These are phyloP conservation scores for Troides helena DNA, from an alignment of 2,888 invertebrate species.

Conservation along the genomic window DNA sequence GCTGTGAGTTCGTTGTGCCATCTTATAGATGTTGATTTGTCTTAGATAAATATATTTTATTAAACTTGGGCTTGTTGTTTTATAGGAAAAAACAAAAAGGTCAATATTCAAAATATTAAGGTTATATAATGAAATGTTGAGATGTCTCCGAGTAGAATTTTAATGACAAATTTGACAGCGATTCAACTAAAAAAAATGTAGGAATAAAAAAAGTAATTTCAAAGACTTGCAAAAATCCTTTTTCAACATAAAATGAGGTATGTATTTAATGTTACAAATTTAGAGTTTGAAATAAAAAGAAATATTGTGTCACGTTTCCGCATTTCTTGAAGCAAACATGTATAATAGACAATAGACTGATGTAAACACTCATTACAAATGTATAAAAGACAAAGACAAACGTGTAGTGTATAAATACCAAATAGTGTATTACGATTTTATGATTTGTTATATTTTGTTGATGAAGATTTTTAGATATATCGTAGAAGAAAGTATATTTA, in stretches of 20 bases:
- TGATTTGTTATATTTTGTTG: conserved; percentile 62
- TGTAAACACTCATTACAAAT: conserved; percentile 51
- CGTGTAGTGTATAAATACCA: conserved; percentile 65
- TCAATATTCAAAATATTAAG: neutral
- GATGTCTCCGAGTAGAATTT: neutral
- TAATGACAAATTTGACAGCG: too few relatives aligned
- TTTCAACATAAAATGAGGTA: neutral
- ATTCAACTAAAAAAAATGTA: neutral
- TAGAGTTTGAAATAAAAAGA: neutral
- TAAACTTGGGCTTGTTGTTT: neutral
- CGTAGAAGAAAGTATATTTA: conserved; percentile 40
- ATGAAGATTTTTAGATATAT: conserved; percentile 50
- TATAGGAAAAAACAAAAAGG: neutral
- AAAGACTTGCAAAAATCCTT: neutral
- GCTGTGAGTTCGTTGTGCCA: conserved; percentile 74
- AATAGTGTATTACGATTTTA: conserved; percentile 57
- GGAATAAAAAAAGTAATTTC: neutral
- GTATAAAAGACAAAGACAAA: conserved; percentile 65
- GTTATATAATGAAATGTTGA: neutral
- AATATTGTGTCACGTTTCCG: neutral
- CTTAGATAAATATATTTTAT: conserved; percentile 19
- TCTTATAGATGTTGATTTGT: conserved; percentile 36
- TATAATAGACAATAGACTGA: conserved; percentile 52
- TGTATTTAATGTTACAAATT: neutral
- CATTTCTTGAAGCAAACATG: conserved; percentile 8